Conservation (phyloP, 2,797 vertebrate species). For the Arctocebus calabarensis region DNA sequence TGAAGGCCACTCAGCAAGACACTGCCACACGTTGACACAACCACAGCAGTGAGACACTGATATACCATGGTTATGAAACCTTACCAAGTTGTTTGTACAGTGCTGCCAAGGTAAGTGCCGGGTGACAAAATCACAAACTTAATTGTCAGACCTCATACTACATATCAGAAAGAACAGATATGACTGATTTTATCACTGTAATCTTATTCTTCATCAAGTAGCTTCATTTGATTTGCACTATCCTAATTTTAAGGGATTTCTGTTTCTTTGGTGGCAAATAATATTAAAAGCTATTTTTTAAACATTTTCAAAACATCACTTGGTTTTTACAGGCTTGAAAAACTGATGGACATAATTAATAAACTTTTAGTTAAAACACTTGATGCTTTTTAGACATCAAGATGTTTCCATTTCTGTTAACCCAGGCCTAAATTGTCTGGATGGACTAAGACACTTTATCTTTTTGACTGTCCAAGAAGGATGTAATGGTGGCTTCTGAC, state of each 20-base stretch:
- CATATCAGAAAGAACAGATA: slow-evolving; percentile 55
- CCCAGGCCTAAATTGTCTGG: neutral
- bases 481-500: slow-evolving; percentile 11
- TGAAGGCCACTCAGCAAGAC: no score
- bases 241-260: neutral
- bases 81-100: no score
- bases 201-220: neutral
- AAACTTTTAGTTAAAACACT: slow-evolving; percentile 15
- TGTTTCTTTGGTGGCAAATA: slow-evolving; percentile 49
- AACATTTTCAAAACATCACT: slow-evolving; percentile 44
- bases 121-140: no score
- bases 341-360: neutral
- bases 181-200: neutral
- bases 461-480: slow-evolving; percentile 55
- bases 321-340: neutral
- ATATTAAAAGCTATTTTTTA: slow-evolving; percentile 39
- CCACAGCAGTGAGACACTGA: no score
- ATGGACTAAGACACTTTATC: slow-evolving; percentile 39
- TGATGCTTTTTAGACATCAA: slow-evolving; percentile 37
- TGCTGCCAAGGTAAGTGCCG: no score
- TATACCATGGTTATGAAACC: no score
- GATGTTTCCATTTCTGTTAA: neutral
- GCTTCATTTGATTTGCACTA: neutral
- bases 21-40: no score
- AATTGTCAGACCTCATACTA: neutral